These are phyloP conservation scores for Nothocercus nigrocapillus DNA, from an alignment of 2,113 vertebrate genomes.

Conservation along the genomic window DNA sequence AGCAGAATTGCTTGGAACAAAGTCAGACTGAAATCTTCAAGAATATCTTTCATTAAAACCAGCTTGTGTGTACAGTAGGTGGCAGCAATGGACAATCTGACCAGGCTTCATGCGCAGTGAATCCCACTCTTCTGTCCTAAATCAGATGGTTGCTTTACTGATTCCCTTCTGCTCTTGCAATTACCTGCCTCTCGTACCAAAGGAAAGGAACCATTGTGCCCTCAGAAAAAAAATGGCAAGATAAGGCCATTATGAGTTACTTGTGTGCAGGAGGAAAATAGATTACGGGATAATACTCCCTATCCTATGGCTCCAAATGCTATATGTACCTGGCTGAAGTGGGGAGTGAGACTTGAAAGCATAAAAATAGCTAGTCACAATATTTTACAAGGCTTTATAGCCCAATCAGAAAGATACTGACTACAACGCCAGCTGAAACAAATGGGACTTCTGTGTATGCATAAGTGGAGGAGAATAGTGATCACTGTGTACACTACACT, in stretches of 20 bases:
- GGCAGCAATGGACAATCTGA: background rate
- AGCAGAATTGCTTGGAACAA: background rate
- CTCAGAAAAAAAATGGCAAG: background rate
- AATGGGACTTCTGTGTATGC: background rate
- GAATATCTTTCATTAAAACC: background rate
- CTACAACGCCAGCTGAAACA: background rate
- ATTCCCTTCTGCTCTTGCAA: background rate
- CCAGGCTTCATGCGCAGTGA: fast-evolving
- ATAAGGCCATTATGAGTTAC: background rate
- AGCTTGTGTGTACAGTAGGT: background rate
- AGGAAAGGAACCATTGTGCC: background rate
- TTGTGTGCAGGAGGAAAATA: background rate
- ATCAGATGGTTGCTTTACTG: background rate
- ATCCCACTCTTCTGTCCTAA: background rate
- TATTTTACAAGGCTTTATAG: background rate
- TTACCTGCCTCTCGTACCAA: background rate
- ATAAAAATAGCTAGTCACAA: background rate
- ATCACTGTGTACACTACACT: background rate
- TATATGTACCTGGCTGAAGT: background rate
- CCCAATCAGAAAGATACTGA: background rate
- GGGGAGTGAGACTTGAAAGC: background rate
- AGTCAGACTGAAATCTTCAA: background rate
- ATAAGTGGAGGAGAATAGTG: background rate
- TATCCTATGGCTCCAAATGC: too few relatives aligned
- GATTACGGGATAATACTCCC: background rate